A percentile compares a stretch with the other conserved stretches of the same genome.
Conservation (phyloP, 2,113 vertebrate genomes). For the Notarius quadriscutis region DNA sequence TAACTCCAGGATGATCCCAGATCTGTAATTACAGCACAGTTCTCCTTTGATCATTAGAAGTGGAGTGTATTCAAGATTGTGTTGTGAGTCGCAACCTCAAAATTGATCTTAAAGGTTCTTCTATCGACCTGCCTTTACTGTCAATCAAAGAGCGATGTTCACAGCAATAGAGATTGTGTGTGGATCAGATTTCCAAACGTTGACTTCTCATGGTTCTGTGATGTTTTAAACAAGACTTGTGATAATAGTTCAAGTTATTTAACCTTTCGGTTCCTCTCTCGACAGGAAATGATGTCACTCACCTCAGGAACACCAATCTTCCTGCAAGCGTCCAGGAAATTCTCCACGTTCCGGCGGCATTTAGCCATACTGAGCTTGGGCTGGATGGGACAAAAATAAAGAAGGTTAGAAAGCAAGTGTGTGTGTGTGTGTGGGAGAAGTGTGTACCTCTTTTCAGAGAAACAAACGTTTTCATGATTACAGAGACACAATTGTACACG, state of each 20-base stretch:
- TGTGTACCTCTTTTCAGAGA: background rate
- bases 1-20: background rate
- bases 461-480: background rate
- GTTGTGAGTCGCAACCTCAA: background rate
- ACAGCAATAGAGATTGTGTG: background rate
- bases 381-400: slow-evolving; percentile 63
- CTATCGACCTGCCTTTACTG: background rate
- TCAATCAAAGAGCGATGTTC: background rate
- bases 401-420: background rate
- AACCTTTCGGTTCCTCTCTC: background rate
- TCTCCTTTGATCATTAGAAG: background rate
- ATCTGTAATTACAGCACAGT: background rate
- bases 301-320: slow-evolving; percentile 94
- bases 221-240: background rate
- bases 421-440: background rate
- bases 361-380: slow-evolving; percentile 99
- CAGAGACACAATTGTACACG: too few relatives aligned
- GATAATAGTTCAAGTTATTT: background rate
- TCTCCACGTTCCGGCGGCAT: slow-evolving; percentile 95
- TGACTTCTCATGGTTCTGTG: background rate
- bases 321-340: slow-evolving; percentile 93
- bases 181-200: background rate
- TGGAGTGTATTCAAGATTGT: background rate
- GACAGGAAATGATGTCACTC: slow-evolving; percentile 56
- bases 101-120: background rate